phyloP scores from a whole-genome alignment of 2,888 invertebrate genomes.

The Erebia aethiops region DNA sequence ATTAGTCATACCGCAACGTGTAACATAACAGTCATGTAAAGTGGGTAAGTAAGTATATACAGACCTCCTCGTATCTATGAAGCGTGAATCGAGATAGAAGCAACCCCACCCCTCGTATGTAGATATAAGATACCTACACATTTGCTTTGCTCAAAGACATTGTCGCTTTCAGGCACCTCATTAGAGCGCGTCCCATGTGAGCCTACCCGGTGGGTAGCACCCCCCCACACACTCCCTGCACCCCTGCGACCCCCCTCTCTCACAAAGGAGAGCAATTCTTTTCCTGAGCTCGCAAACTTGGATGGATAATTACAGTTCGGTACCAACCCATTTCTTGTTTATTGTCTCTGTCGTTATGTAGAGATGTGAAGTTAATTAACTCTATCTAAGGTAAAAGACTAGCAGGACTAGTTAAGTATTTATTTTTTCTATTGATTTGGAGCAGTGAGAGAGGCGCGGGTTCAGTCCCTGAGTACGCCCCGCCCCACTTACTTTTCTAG shows the following conservation, averaged over 20 bases:
- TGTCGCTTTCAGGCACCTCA: constrained; percentile 84
- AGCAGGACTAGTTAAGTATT: background rate
- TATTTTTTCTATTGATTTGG: too few relatives aligned
- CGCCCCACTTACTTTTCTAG: too few relatives aligned
- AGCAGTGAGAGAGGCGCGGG: too few relatives aligned
- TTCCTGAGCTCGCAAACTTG: constrained; percentile 78
- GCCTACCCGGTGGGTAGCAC: constrained; percentile 58
- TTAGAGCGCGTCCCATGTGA: constrained; percentile 83
- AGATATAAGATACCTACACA: constrained; percentile 69
- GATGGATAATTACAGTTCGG: constrained; percentile 80
- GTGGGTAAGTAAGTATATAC: constrained; percentile 32
- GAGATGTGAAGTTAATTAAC: background rate
- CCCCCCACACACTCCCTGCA: constrained; percentile 43
- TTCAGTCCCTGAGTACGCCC: too few relatives aligned
- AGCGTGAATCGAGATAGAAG: constrained; percentile 53
- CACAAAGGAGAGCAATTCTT: constrained; percentile 74
- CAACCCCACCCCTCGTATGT: constrained; percentile 75
- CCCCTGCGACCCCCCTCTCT: constrained; percentile 53
- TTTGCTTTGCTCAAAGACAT: constrained; percentile 83
- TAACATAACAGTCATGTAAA: constrained; percentile 1
- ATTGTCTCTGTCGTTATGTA: constrained; percentile 23
- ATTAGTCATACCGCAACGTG: constrained; percentile 2
- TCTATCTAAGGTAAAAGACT: background rate
- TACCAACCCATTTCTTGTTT: constrained; percentile 56
- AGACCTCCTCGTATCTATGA: constrained; percentile 42